A percentile compares a stretch with the other conserved stretches of the same genome.
These are phyloP conservation scores for Octomys mimax DNA, from an alignment of 2,797 vertebrate genomes.

Conservation along the genomic window DNA sequence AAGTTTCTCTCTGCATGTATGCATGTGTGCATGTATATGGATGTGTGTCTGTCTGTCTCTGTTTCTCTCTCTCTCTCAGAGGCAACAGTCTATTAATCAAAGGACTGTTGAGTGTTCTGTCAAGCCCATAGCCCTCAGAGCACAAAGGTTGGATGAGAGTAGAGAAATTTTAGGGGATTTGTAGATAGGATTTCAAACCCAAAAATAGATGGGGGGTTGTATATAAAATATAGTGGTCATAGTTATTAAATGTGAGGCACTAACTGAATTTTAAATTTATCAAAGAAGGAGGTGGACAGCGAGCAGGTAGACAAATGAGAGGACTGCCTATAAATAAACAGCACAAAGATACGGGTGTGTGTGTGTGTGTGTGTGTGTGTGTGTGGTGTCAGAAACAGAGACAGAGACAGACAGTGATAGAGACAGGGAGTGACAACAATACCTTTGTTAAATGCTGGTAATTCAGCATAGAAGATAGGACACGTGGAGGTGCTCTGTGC, in stretches of 20 bases:
- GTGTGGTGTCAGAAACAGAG: neutral
- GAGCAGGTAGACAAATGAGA: neutral
- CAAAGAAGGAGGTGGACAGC: neutral
- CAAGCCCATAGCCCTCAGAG: neutral
- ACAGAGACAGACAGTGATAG: too few relatives aligned
- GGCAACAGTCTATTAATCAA: neutral
- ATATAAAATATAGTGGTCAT: neutral
- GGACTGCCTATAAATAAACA: neutral
- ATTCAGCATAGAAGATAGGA: neutral
- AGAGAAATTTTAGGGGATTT: neutral
- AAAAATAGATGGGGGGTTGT: neutral
- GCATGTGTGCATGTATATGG: too few relatives aligned
- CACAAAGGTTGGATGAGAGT: neutral
- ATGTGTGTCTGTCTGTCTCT: neutral
- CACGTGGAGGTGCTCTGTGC: neutral
- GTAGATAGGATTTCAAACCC: neutral
- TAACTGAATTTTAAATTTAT: constrained; percentile 17
- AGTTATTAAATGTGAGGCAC: constrained; percentile 13
- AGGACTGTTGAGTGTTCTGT: neutral
- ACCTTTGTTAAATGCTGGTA: neutral
- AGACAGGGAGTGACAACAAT: neutral
- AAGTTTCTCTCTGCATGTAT: neutral
- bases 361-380: neutral
- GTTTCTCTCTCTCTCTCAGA: neutral
- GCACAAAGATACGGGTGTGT: neutral